Conservation (phyloP, 1,140 invertebrate species). For the Cotesia glomerata region DNA sequence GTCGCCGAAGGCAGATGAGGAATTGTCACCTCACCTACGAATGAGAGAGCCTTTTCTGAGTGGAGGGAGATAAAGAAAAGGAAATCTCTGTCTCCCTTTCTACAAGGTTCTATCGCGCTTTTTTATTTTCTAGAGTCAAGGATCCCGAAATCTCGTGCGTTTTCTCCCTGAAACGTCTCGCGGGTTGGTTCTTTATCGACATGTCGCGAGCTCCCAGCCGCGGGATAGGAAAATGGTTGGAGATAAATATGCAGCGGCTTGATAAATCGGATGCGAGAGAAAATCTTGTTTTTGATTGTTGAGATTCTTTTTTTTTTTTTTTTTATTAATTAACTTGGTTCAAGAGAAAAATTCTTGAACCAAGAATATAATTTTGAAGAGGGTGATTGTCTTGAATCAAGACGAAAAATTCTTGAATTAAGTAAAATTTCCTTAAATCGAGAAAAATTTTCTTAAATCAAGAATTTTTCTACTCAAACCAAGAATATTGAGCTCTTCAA, state of each 20-base stretch:
- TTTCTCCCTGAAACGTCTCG: background rate
- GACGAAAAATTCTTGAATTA: no score
- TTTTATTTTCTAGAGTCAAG: constrained; percentile 36
- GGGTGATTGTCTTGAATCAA: no score
- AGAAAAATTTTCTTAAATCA: no score
- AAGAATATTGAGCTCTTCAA: no score
- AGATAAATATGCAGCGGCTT: constrained; percentile 18
- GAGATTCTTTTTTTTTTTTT: no score
- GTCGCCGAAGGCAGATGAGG: constrained; percentile 48
- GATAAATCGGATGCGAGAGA: no score
- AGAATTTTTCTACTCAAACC: no score
- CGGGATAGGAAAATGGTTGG: constrained; percentile 29
- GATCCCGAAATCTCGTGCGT: constrained; percentile 44
- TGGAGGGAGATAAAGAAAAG: constrained; percentile 31
- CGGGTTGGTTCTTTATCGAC: constrained; percentile 28
- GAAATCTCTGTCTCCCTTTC: constrained; percentile 6
- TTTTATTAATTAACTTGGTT: no score
- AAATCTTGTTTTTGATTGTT: background rate
- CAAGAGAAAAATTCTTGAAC: no score
- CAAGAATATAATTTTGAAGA: no score
- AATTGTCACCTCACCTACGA: constrained; percentile 52
- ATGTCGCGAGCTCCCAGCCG: constrained; percentile 15
- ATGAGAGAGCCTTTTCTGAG: constrained; percentile 8
- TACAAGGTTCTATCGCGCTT: background rate
- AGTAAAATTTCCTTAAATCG: no score